phyloP scores from a whole-genome alignment of 2,888 invertebrate genomes.

The Parthenolecanium corni region DNA sequence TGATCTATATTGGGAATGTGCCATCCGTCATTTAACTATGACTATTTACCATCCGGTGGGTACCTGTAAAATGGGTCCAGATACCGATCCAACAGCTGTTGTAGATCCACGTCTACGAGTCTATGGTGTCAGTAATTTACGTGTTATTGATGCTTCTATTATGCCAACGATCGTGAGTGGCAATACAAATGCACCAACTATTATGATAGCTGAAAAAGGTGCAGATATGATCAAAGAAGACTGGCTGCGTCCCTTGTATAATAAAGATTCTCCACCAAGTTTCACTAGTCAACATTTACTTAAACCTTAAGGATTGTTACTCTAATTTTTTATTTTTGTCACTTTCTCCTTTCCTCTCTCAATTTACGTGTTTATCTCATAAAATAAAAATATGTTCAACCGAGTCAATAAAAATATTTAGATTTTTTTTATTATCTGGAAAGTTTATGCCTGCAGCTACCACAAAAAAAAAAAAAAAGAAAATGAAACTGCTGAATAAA shows the following conservation, averaged over 20 bases:
- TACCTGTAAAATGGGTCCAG: constrained; percentile 78
- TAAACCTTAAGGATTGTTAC: background rate
- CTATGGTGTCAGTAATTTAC: constrained; percentile 61
- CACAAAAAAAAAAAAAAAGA: too few species aligned
- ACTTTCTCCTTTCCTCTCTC: too few species aligned
- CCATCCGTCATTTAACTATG: constrained; percentile 74
- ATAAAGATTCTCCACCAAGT: constrained; percentile 15
- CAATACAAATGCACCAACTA: constrained; percentile 82
- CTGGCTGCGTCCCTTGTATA: constrained; percentile 43
- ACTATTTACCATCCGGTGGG: constrained; percentile 84
- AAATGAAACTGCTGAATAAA: too few species aligned
- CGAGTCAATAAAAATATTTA: too few species aligned
- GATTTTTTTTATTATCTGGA: too few species aligned
- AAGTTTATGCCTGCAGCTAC: too few species aligned
- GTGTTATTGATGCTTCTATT: constrained; percentile 76
- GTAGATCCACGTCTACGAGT: constrained; percentile 68
- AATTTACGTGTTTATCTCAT: too few species aligned
- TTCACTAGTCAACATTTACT: constrained; percentile 13
- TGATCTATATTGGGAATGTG: constrained; percentile 77
- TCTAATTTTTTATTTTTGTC: too few species aligned
- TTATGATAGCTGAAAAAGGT: constrained; percentile 84
- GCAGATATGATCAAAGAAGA: constrained; percentile 75
- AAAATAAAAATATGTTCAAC: too few species aligned
- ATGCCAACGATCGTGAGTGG: constrained; percentile 83
- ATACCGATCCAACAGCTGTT: constrained; percentile 63